These are phyloP conservation scores for Monodelphis domestica DNA, from an alignment of 2,797 vertebrate species.

Conservation along the genomic window DNA sequence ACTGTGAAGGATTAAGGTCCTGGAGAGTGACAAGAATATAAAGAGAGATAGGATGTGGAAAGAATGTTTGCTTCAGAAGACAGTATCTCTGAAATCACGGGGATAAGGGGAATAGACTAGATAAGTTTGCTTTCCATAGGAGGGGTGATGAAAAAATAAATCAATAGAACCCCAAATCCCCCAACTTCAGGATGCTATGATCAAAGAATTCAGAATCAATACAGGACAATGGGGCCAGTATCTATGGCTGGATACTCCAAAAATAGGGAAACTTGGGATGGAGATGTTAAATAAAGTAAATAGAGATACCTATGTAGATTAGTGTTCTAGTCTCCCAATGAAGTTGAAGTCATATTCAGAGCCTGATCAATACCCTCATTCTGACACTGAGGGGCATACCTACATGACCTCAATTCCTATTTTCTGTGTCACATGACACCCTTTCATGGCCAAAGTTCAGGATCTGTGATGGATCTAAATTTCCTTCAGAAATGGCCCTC, in stretches of 20 bases:
- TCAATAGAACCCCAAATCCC: neutral
- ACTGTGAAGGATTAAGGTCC: neutral
- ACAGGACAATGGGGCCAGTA: neutral
- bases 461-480: neutral
- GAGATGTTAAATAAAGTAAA: neutral
- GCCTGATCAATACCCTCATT: neutral
- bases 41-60: neutral
- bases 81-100: neutral
- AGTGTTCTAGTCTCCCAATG: neutral
- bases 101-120: neutral
- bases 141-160: neutral
- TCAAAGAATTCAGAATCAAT: neutral
- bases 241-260: neutral
- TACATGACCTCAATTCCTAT: neutral
- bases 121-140: neutral
- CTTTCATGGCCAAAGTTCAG: neutral
- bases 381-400: neutral
- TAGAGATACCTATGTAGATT: neutral
- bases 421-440: neutral
- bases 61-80: neutral
- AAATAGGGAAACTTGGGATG: neutral
- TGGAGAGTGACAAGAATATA: neutral
- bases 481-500: neutral
- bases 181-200: neutral
- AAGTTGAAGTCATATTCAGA: neutral